Percentiles rank a stretch among this genome's conserved stretches.
Conservation (phyloP, 2,888 invertebrate species). For the Branchipolynoe longqiensis region DNA sequence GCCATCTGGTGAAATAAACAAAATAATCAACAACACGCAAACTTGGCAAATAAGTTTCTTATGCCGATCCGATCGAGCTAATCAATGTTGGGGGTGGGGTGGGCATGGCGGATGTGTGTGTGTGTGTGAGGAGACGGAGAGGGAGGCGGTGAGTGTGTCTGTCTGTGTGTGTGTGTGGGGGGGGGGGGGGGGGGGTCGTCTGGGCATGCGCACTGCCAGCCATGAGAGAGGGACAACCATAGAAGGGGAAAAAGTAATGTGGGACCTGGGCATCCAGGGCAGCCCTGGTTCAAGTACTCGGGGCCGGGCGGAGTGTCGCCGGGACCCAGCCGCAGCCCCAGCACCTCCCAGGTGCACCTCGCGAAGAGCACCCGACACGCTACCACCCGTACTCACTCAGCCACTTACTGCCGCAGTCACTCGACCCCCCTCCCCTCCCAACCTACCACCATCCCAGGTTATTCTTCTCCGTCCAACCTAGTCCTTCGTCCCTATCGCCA, state of each 20-base stretch:
- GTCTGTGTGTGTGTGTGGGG: background rate
- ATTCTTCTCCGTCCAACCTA: background rate
- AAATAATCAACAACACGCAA: background rate
- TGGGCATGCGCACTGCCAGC: background rate
- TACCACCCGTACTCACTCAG: background rate
- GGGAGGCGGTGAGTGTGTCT: background rate
- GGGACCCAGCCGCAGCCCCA: background rate
- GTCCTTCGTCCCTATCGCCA: background rate
- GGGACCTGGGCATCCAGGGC: slow-evolving; percentile 43
- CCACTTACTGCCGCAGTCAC: background rate
- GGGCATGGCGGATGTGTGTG: background rate
- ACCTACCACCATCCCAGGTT: background rate
- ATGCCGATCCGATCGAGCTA: background rate
- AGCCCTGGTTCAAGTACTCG: background rate
- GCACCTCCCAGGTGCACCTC: background rate
- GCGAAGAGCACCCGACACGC: too few relatives aligned
- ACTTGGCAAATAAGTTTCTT: background rate
- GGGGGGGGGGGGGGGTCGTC: background rate
- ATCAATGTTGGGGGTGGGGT: background rate
- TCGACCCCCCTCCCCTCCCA: background rate
- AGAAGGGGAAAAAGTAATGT: too few relatives aligned
- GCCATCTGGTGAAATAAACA: too few relatives aligned
- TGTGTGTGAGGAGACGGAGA: background rate
- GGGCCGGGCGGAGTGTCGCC: background rate
- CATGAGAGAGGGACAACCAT: too few relatives aligned